These are phyloP conservation scores for Siphlonurus alternatus DNA, from an alignment of 2,888 invertebrate species.

Conservation along the genomic window DNA sequence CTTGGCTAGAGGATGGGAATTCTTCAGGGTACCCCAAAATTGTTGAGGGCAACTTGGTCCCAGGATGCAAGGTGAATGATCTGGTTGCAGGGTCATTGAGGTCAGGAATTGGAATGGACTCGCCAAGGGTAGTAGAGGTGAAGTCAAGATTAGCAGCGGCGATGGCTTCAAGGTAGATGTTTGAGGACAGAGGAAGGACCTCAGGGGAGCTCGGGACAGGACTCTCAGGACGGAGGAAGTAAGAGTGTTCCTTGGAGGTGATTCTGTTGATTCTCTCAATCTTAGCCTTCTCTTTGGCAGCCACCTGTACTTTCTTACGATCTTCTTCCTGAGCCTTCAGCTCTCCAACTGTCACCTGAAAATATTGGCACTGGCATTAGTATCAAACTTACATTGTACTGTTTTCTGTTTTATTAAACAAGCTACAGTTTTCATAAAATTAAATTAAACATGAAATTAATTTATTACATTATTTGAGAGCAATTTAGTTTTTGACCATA, in stretches of 20 bases:
- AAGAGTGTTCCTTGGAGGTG: conserved; percentile 8
- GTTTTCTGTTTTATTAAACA: no score
- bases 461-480: no score
- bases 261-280: conserved; percentile 7
- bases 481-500: no score
- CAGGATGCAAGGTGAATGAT: neutral
- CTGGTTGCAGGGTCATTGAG: neutral
- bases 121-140: neutral
- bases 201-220: neutral
- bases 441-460: no score
- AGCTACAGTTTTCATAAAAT: no score
- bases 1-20: neutral
- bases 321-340: conserved; percentile 10
- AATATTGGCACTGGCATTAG: no score
- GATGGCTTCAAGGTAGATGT: neutral
- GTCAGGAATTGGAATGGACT: neutral
- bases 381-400: no score
- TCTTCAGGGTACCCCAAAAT: neutral
- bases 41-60: neutral
- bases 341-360: conserved; percentile 11
- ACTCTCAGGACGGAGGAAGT: neutral
- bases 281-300: conserved; percentile 6
- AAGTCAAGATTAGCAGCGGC: neutral
- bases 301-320: conserved; percentile 1
- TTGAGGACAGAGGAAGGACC: neutral